Evolutionary conservation across 2,888 invertebrate genomes (phyloP).

Genomic region (Callinectes sapidus): DNA sequence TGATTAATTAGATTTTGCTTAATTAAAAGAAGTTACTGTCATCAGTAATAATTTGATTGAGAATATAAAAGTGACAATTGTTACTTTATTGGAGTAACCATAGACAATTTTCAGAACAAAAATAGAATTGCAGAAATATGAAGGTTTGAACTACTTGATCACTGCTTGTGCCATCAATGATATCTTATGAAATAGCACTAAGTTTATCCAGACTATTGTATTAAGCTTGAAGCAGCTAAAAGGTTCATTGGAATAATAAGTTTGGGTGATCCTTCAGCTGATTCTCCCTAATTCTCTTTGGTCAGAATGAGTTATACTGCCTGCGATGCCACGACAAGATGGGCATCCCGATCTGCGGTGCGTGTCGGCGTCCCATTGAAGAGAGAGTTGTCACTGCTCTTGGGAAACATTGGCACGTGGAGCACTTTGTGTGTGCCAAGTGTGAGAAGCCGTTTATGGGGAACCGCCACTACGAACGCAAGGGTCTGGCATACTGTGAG

Average conservation of each 20-base stretch:
- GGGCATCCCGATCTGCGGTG: constrained; percentile 99
- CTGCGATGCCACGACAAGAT: constrained; percentile 99
- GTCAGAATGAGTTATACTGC: constrained; percentile 94
- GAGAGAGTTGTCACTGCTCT: constrained; percentile 98
- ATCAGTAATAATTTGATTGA: no score
- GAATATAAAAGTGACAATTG: background rate
- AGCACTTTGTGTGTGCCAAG: constrained; percentile 99
- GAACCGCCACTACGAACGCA: constrained; percentile 98
- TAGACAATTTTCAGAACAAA: background rate
- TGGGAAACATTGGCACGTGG: constrained; percentile 98
- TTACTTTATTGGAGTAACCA: background rate
- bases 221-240: background rate
- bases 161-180: no score
- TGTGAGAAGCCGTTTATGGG: constrained; percentile 99
- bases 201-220: no score
- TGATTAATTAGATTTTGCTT: no score
- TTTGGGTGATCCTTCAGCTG: background rate
- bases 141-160: no score
- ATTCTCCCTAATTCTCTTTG: background rate
- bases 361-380: constrained; percentile 98
- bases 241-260: background rate
- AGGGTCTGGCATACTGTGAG: constrained; percentile 98
- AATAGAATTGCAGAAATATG: no score
- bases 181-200: no score
- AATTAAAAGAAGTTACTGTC: no score